Conservation (phyloP, 2,797 vertebrate species). For the Acanthis flammea region DNA sequence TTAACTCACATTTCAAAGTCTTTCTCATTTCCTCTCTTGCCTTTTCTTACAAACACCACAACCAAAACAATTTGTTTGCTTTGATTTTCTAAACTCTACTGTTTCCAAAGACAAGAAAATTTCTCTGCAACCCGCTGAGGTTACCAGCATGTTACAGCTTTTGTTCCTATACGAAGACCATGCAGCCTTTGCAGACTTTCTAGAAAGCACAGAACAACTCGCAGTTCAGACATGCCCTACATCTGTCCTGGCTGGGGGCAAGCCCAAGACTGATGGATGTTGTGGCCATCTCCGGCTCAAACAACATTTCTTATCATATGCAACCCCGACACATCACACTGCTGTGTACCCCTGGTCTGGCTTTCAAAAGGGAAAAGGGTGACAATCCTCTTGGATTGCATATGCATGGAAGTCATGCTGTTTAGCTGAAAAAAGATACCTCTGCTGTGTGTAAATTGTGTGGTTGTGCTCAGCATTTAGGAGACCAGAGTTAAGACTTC, state of each 20-base stretch:
- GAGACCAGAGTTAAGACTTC: neutral
- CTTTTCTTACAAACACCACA: slow-evolving; percentile 27
- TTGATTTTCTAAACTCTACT: slow-evolving; percentile 23
- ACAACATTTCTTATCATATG: rapidly evolving
- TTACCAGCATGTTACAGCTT: neutral
- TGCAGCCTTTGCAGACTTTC: neutral
- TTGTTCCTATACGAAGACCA: neutral
- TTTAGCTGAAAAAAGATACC: neutral
- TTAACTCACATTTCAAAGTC: slow-evolving; percentile 39
- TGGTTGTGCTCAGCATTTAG: neutral
- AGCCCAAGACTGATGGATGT: neutral
- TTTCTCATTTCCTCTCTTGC: slow-evolving; percentile 34
- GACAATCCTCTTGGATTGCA: neutral
- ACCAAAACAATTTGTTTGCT: slow-evolving; percentile 31
- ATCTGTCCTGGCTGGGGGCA: neutral
- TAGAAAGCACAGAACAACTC: neutral
- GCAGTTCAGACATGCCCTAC: neutral
- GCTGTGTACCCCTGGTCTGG: neutral
- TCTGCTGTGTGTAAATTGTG: neutral
- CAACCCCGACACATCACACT: rapidly evolving
- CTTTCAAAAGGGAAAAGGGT: neutral
- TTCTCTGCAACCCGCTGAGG: neutral
- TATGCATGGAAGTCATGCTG: neutral
- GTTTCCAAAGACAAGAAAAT: neutral
- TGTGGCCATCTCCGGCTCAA: neutral